phyloP scores from a whole-genome alignment of 2,797 vertebrate species.

The Gymnopithys bicolor region DNA sequence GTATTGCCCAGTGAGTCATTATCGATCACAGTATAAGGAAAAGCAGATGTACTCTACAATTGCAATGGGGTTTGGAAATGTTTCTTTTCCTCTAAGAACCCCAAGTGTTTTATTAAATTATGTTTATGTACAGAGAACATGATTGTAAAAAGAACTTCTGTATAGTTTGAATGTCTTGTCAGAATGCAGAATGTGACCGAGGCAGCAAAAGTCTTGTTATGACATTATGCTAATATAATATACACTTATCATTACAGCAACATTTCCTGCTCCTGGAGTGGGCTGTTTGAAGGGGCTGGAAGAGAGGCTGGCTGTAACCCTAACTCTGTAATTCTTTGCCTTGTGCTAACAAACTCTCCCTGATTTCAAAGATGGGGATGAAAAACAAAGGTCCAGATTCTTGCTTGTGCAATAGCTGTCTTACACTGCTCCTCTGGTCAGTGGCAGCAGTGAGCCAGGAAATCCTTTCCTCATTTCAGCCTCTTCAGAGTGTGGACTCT shows the following conservation, averaged over 20 bases:
- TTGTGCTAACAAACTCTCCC: not conserved
- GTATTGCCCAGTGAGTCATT: not conserved
- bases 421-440: not conserved
- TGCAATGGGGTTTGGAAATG: not conserved
- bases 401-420: not conserved
- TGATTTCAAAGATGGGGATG: not conserved
- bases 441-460: not conserved
- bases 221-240: not conserved
- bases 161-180: not conserved
- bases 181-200: not conserved
- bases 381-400: not conserved
- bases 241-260: not conserved
- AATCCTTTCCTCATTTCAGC: not conserved
- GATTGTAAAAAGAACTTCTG: not conserved
- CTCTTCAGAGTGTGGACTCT: not conserved
- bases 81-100: not conserved
- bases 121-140: not conserved
- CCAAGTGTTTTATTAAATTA: not conserved
- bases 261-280: not conserved
- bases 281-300: not conserved
- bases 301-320: not conserved
- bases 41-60: not conserved
- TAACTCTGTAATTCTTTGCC: not conserved
- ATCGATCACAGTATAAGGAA: not conserved
- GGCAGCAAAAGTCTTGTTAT: not conserved